These are phyloP conservation scores for Hydropotes inermis DNA, from an alignment of 2,113 vertebrate genomes.

Conservation along the genomic window DNA sequence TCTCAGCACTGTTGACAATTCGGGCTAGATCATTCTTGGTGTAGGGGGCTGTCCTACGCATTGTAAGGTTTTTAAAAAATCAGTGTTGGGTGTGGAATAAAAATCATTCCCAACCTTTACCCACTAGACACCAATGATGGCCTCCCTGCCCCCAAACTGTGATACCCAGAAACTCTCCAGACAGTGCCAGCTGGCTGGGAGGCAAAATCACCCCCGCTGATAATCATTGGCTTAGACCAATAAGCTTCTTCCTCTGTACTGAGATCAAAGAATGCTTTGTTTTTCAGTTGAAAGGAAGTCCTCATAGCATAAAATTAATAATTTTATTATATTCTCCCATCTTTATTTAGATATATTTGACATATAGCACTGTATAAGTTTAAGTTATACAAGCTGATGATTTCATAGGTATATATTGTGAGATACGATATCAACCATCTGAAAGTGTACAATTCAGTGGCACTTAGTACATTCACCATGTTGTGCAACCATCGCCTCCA, in stretches of 20 bases:
- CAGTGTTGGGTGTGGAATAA: not conserved
- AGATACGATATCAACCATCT: not conserved
- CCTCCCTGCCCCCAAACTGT: not conserved
- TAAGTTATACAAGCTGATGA: not conserved
- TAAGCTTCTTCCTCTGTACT: not conserved
- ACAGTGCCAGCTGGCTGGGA: not conserved
- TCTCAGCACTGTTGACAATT: not conserved
- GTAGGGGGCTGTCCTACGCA: not conserved
- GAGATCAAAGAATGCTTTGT: not conserved
- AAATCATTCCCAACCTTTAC: not conserved
- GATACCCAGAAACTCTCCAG: not conserved
- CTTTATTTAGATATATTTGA: not conserved
- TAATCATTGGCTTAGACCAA: not conserved
- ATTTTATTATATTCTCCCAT: rapidly evolving
- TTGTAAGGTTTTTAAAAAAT: not conserved
- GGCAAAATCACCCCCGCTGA: not conserved
- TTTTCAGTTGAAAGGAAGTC: not conserved
- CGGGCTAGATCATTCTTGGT: not conserved
- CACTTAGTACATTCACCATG: not conserved
- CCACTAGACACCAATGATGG: not conserved
- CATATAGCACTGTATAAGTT: not conserved
- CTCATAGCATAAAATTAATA: not conserved
- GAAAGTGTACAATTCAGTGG: not conserved
- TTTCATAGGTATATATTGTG: not conserved
- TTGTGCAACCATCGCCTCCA: not conserved